These are phyloP conservation scores for Protaetia brevitarsis DNA, from an alignment of 1,140 invertebrate species.

Conservation along the genomic window DNA sequence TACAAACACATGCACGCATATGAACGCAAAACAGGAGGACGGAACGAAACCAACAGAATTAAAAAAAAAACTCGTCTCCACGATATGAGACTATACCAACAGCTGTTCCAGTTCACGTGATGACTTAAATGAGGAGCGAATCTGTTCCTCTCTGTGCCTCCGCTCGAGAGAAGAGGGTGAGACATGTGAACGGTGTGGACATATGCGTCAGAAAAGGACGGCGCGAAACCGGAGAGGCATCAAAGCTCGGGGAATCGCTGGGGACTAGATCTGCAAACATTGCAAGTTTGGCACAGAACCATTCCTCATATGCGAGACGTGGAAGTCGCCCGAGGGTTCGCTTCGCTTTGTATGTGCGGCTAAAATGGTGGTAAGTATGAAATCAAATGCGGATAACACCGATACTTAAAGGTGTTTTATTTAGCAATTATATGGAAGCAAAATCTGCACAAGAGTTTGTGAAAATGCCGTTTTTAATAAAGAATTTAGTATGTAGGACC, in stretches of 20 bases:
- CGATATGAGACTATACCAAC: constrained; percentile 4
- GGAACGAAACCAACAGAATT: background rate
- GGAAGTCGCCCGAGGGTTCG: background rate
- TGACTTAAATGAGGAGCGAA: constrained; percentile 21
- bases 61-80: background rate
- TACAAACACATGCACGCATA: too few species aligned
- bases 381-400: constrained; percentile 3
- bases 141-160: background rate
- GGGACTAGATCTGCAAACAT: constrained; percentile 20
- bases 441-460: too few species aligned
- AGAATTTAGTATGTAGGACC: too few species aligned
- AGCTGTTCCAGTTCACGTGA: constrained; percentile 19
- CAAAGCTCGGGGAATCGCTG: constrained; percentile 13
- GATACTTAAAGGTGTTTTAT: background rate
- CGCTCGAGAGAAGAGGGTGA: background rate
- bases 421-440: background rate
- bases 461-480: too few species aligned
- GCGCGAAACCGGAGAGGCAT: background rate
- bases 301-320: background rate
- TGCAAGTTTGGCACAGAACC: constrained; percentile 17
- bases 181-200: background rate
- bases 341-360: background rate
- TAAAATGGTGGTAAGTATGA: constrained; percentile 21
- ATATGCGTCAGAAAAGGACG: background rate
- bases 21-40: background rate